Evolutionary conservation across 2,797 vertebrate species (phyloP), one percentile per base, ranked within the genome.

Genomic region (Sciaenops ocellatus): DNA sequence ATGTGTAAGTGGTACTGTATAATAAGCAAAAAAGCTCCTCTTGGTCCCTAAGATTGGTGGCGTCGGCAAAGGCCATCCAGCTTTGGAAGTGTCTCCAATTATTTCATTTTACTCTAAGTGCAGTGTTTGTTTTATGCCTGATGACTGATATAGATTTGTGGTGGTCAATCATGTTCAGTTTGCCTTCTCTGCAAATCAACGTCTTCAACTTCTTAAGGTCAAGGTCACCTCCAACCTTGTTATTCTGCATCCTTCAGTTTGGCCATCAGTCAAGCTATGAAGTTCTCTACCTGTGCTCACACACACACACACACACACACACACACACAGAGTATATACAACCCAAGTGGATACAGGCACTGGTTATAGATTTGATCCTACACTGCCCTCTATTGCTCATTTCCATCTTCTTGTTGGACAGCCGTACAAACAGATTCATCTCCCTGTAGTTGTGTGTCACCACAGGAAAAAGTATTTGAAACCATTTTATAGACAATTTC

Each of bases 311-410:
- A 46, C 44, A 62, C 20, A 50, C 60, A 73, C 28, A 47, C 16
- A 54, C 4, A 20, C 10, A 17, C 2, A 55, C 7, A 10, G 10
- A 60, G 15, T 34, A 28, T n/a, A 34, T 50, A 30, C 12, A 61
- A 15, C 6, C 16, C 47, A 47, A 60, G 42, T 75, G 67, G 44
- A 55, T 24, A 34, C 59, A 71, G 38, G 6, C 42, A 15, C 18
- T 59, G 34, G 44, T n/a, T 47, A 42, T 34, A 41, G 63, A 68
- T 64, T 81, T 81, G 77, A 84, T 85, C 73, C 84, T 78, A 65
- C 83, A 85, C 86, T 93, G 91, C 92, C 93, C 92, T 90, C 93
- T 93, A 83, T 87, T 78, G 92, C 16, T 76, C 42, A 69, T 80
- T 76, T 65, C 42, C 24, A 22, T 12, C 17, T 26, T 41, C 12